Base-by-base conservation (phyloP, 1,140 invertebrate species). In the Lycorma delicatula region DNA sequence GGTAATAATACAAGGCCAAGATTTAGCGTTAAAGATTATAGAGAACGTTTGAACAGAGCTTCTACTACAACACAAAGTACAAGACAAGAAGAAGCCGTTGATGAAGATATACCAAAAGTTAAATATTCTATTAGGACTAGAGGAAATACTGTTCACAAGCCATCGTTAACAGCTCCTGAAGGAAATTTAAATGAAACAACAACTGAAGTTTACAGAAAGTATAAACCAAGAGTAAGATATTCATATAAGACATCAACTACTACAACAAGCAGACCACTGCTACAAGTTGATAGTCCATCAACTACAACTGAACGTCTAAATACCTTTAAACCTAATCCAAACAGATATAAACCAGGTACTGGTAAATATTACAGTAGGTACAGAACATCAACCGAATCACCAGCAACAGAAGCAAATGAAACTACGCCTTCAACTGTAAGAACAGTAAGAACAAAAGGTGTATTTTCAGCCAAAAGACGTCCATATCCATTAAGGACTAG, bases 11-110 rank as follows among this genome's bases (percentile, higher is more conserved):
- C 63, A 0, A 59, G 66, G 50, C 66, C 66, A 18, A 47, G 66
- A 48, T 67, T 67, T 51, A 67, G 66, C 36, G 63, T 67, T 18
- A 67, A 77, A 60, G 75, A 77, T 48, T 77, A 77, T 62, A 75
- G 73, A 62, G 74, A 67, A 18, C 66, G 73, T 1, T 56, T 75
- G 54, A 73, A 73, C 36, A 69, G 68, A 52, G 66, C 66, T 1
- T 66, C 68, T 0, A 57, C 60, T 13, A 67, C 72, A 2, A 51
- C 67, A 0, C 47, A 29, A 0, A 55, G 23, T 2, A 34, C 41
- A 9, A 53, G 20, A 11, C 29, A 59, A n/a, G 57, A 59, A 22
- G 47, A 26, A 7, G 50, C 36, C 20, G 26, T 49, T 13, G 29
- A 48, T 23, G 16, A 20, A 9, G 16, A 16, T 20, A 44, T 20